Evolutionary conservation across 2,888 invertebrate genomes (phyloP), one percentile per base, ranked within the genome.

Genomic region (Tetranychus piercei): DNA sequence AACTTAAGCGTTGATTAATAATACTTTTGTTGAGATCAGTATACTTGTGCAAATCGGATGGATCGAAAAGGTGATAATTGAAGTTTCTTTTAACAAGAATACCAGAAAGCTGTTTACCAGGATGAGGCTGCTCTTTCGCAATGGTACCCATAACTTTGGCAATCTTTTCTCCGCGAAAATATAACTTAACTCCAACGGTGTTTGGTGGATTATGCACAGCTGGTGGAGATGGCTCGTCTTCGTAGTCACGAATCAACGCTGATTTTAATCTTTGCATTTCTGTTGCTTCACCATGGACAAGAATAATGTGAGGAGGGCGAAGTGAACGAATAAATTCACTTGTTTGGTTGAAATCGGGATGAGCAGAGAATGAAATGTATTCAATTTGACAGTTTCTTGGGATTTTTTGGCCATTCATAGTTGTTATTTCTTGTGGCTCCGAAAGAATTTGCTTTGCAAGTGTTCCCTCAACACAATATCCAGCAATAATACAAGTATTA

Each of bases 301-400:
- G 83, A 71, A 92, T 93, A 78, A 99, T 92, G 83, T 99, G 96
- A 0, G 94, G 91, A 7, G 99, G 99, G 81, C 92, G 92, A 71
- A 99, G 84, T 73, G 90, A 88, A 73, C 94, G 87, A 78, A 99
- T 92, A 81, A 99, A 99, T 84, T 96, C 95, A 72, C 94, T 93
- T 0, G 97, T 99, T 84, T 95, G 95, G 82, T 92, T 90, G 82
- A 94, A 96, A 84, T 96, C 96, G 0, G 99, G 97, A 82, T 99
- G 99, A 0, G 99, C 99, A 0, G 97, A 97, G 85, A 99, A 99
- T 0, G 96, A 97, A 80, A 99, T 99, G 83, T 99, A 99, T 83
- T 97, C 95, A 0, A 99, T 96, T 0, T 94, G 94, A 90, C 95
- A 94, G 83, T 93, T 94, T 69, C 97, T 85, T 0, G 95, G 94